These are phyloP conservation scores for Drosophila neotestacea DNA, from an alignment of 2,888 invertebrate genomes.

Conservation along the genomic window DNA sequence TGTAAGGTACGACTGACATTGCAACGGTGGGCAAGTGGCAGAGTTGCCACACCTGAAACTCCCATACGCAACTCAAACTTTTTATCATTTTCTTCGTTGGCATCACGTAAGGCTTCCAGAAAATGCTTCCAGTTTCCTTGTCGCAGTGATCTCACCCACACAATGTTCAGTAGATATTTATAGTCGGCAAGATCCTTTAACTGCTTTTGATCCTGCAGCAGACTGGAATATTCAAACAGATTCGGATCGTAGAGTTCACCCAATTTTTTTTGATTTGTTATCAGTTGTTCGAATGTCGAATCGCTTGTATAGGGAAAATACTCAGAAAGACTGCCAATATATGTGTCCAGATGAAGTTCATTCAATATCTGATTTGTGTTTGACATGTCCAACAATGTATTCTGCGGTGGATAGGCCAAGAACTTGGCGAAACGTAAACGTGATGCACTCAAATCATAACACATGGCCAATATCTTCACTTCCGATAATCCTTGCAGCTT, in stretches of 20 bases:
- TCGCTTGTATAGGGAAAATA: constrained; percentile 29
- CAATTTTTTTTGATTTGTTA: background rate
- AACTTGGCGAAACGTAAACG: constrained; percentile 37
- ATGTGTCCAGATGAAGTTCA: constrained; percentile 27
- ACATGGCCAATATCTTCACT: constrained; percentile 39
- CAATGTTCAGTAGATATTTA: constrained; percentile 32
- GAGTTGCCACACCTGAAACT: constrained; percentile 41
- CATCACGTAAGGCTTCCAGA: constrained; percentile 32
- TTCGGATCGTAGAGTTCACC: constrained; percentile 14
- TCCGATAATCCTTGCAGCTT: constrained; percentile 10
- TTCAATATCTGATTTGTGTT: constrained; percentile 11
- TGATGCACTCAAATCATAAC: constrained; percentile 36
- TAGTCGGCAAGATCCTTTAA: constrained; percentile 11
- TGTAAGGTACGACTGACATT: constrained; percentile 15
- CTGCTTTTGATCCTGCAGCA: constrained; percentile 35
- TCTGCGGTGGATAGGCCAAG: constrained; percentile 19
- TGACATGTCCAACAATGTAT: constrained; percentile 19
- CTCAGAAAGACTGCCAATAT: constrained; percentile 20
- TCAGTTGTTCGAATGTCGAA: constrained; percentile 5
- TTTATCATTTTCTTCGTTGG: background rate
- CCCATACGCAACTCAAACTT: constrained; percentile 50
- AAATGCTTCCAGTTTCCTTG: constrained; percentile 44
- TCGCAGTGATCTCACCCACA: constrained; percentile 45
- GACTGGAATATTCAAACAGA: constrained; percentile 36
- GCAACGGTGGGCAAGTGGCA: constrained; percentile 23